Evolutionary conservation across 2,113 vertebrate genomes (phyloP).

Genomic region (Crotalus viridis): DNA sequence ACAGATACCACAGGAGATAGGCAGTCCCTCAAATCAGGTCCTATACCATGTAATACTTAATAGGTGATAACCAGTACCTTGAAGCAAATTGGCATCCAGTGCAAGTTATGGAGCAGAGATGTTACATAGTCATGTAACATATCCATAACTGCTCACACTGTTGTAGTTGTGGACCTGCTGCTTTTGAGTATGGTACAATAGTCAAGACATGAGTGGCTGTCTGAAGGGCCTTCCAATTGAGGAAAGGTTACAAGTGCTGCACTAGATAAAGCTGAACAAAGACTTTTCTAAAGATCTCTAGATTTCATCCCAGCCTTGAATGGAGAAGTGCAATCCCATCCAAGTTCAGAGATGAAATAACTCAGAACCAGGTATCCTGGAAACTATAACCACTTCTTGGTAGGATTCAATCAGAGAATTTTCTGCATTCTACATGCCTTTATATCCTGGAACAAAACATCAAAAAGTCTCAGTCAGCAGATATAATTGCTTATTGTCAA

Average conservation of each 20-base stretch:
- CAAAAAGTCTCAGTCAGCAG: background rate
- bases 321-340: background rate
- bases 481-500: background rate
- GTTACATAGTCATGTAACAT: background rate
- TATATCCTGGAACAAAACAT: background rate
- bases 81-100: background rate
- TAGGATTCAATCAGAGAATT: background rate
- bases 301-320: background rate
- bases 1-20: background rate
- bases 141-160: background rate
- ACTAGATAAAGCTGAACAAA: background rate
- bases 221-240: background rate
- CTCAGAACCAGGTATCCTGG: background rate
- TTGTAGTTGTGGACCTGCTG: background rate
- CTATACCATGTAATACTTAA: background rate
- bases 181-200: background rate
- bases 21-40: background rate
- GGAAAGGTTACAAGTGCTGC: background rate
- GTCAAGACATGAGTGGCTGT: background rate
- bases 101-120: background rate
- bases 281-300: background rate
- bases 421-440: background rate
- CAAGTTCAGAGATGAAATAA: background rate
- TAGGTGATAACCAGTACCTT: background rate
- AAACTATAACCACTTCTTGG: background rate